A percentile compares a stretch with the other conserved stretches of the same genome.
phyloP scores from a whole-genome alignment of 2,888 invertebrate genomes.

The Sinotaia quadrata region DNA sequence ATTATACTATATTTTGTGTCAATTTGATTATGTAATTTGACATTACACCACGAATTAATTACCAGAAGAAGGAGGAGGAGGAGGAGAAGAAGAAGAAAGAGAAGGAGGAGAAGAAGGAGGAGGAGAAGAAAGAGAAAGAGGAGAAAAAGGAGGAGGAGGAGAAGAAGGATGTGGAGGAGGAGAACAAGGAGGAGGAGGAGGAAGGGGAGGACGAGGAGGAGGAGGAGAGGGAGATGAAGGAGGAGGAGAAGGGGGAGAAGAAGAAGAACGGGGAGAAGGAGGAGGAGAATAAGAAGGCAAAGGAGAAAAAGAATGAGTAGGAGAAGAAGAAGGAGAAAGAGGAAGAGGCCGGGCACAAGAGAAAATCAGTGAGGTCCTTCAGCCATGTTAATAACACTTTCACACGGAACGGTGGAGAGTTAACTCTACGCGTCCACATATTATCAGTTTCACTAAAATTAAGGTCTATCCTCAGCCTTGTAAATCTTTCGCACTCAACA shows the following conservation, averaged over 20 bases:
- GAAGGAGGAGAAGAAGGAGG: background rate
- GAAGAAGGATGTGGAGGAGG: background rate
- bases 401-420: no score
- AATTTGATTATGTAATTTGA: no score
- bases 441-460: no score
- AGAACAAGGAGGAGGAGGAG: background rate
- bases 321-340: background rate
- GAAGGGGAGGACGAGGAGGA: background rate
- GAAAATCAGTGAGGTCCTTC: no score
- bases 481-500: no score
- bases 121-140: conserved; percentile 19
- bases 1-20: no score
- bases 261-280: background rate
- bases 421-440: no score
- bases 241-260: background rate
- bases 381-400: no score
- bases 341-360: no score
- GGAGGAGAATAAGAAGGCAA: background rate
- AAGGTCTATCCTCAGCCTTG: no score
- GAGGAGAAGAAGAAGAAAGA: background rate
- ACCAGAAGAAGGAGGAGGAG: background rate
- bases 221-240: background rate
- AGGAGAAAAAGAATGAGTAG: background rate
- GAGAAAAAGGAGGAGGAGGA: background rate
- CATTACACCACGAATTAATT: no score